These are phyloP conservation scores for Darevskia nairensis DNA, from an alignment of 2,797 vertebrate species.

Conservation along the genomic window DNA sequence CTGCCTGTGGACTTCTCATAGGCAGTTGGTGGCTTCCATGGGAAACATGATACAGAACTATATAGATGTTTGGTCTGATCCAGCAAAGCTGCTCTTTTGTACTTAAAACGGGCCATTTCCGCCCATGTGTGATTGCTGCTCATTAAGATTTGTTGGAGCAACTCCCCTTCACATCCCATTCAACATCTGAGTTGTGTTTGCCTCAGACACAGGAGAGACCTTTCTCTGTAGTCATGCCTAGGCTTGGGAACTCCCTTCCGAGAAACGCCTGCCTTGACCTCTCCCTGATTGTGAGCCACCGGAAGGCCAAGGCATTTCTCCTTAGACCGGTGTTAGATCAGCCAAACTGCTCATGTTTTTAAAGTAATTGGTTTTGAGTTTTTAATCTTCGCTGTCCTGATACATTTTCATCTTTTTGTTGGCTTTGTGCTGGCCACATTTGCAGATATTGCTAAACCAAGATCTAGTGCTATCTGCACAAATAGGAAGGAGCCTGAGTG, in stretches of 20 bases:
- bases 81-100: background rate
- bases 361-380: background rate
- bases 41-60: background rate
- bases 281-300: background rate
- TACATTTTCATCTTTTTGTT: background rate
- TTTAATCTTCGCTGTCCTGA: background rate
- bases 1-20: background rate
- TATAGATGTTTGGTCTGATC: background rate
- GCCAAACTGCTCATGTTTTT: background rate
- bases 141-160: background rate
- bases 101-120: background rate
- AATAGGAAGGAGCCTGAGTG: background rate
- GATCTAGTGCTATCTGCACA: background rate
- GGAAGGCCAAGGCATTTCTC: background rate
- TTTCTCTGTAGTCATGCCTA: background rate
- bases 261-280: background rate
- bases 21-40: background rate
- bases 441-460: background rate
- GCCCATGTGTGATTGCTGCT: background rate
- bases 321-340: background rate
- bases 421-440: background rate
- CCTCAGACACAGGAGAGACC: background rate
- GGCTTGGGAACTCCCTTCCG: background rate
- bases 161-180: background rate
- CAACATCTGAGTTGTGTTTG: background rate